phyloP scores from a whole-genome alignment of 2,113 vertebrate genomes.

The Calypte anna region DNA sequence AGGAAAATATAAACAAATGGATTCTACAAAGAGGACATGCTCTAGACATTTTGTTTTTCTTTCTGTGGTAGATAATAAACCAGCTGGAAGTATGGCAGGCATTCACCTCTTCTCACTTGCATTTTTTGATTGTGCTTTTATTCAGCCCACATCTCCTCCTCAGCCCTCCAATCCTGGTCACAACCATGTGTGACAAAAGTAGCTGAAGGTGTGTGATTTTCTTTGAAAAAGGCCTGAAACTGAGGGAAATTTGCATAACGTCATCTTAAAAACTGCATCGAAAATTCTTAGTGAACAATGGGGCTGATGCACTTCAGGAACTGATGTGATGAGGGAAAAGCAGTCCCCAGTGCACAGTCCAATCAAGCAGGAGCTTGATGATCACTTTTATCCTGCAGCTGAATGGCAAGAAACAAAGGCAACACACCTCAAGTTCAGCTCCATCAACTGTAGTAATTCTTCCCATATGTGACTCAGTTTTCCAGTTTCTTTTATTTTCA shows the following conservation, averaged over 20 bases:
- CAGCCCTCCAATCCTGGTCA: neutral
- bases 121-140: neutral
- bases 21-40: neutral
- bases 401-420: neutral
- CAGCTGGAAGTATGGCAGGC: neutral
- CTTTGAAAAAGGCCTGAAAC: neutral
- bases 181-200: neutral
- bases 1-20: neutral
- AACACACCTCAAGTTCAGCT: neutral
- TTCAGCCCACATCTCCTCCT: neutral
- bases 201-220: neutral
- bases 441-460: neutral
- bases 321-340: neutral
- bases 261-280: neutral
- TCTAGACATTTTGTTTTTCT: neutral
- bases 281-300: neutral
- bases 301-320: neutral
- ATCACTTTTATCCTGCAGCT: neutral
- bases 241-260: neutral
- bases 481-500: neutral
- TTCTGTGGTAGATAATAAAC: neutral
- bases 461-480: neutral
- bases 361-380: neutral
- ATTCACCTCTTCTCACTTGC: neutral
- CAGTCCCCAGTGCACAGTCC: accelerated